Conservation (phyloP, 2,113 vertebrate genomes). For the Myrmecophaga tridactyla region DNA sequence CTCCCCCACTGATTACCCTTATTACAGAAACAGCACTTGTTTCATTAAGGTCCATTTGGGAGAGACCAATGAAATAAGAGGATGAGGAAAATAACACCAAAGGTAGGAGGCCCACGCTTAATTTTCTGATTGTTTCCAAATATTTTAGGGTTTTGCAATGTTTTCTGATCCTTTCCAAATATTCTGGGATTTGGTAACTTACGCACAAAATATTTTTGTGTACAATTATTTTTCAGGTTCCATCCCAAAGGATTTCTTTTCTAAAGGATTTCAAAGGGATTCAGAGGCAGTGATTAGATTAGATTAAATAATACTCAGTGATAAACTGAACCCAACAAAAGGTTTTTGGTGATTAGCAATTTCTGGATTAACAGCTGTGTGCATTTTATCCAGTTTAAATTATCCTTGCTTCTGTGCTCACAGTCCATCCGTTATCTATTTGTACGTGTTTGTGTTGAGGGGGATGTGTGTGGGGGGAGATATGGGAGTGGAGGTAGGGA, state of each 20-base stretch:
- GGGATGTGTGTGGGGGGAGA: not conserved
- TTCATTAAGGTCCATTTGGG: not conserved
- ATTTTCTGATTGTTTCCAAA: not conserved
- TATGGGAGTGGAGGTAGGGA: not conserved
- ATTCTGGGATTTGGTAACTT: not conserved
- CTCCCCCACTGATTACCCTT: not conserved
- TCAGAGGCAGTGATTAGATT: slow-evolving; percentile 1
- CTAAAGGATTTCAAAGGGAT: not conserved
- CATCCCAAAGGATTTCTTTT: not conserved
- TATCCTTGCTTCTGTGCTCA: not conserved
- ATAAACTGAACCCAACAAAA: not conserved
- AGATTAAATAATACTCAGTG: slow-evolving; percentile 2
- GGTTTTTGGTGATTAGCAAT: not conserved
- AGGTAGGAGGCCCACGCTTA: not conserved
- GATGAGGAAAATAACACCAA: not conserved
- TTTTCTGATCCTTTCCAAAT: not conserved
- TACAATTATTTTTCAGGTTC: not conserved
- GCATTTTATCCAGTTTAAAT: not conserved
- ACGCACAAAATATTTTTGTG: not conserved
- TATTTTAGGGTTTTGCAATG: not conserved
- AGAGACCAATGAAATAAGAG: not conserved
- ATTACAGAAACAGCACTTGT: not conserved
- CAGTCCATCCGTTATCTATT: not conserved
- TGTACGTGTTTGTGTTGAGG: not conserved
- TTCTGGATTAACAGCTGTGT: not conserved